A percentile compares a stretch with the other conserved stretches of the same genome.
Conservation (phyloP, 2,797 vertebrate genomes). For the Sebastolobus altivelis region DNA sequence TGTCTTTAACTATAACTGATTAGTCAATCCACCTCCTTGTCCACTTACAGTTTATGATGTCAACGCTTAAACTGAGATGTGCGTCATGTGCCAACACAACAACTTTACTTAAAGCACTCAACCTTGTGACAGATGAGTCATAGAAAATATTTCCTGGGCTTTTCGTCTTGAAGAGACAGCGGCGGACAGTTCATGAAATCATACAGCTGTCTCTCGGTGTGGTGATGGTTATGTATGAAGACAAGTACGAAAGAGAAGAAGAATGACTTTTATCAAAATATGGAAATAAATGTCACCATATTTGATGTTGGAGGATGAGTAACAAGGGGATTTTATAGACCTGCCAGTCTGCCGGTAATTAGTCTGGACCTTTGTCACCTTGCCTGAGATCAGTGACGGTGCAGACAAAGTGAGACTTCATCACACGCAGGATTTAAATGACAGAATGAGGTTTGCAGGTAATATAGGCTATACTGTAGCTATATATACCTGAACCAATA, state of each 20-base stretch:
- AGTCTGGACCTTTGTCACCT: slow-evolving; percentile 45
- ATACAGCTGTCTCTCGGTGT: not conserved
- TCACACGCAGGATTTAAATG: slow-evolving; percentile 53
- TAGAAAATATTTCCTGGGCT: slow-evolving; percentile 16
- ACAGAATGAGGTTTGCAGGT: slow-evolving; percentile 66
- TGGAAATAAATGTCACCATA: slow-evolving; percentile 8
- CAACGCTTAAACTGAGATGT: slow-evolving; percentile 33
- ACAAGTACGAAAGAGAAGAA: not conserved
- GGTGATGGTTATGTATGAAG: slow-evolving; percentile 14
- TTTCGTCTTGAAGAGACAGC: slow-evolving; percentile 26
- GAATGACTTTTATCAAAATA: slow-evolving; percentile 19
- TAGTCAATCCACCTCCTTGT: slow-evolving; percentile 13
- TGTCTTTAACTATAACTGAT: slow-evolving; percentile 10
- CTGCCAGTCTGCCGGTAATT: slow-evolving; percentile 48
- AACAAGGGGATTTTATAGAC: slow-evolving; percentile 42
- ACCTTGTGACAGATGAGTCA: slow-evolving; percentile 59
- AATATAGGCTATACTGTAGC: slow-evolving; percentile 21
- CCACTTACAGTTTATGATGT: slow-evolving; percentile 11
- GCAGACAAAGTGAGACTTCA: slow-evolving; percentile 55
- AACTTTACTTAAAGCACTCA: slow-evolving; percentile 40
- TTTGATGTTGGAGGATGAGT: slow-evolving; percentile 36
- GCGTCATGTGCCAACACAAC: slow-evolving; percentile 30
- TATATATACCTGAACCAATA: slow-evolving; percentile 52
- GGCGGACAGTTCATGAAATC: not conserved
- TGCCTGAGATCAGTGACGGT: slow-evolving; percentile 47